Evolutionary conservation across 1,140 invertebrate species (phyloP), one percentile per base, ranked within the genome.

Genomic region (Idris sp.): DNA sequence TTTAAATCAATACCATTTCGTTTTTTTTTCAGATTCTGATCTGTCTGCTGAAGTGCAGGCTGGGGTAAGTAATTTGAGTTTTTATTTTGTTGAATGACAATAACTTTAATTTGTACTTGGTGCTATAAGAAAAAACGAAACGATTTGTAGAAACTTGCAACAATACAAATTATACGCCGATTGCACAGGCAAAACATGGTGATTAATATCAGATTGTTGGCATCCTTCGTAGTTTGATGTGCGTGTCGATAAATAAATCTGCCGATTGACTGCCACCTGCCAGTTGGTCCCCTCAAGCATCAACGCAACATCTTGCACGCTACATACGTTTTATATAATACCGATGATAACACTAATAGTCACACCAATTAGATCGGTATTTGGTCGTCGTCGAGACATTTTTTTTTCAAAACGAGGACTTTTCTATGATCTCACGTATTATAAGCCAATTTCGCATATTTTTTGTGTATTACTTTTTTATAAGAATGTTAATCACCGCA

Each of bases 231-330:
- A 30, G 51, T 59, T 72, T 67, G 67, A 76, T 58, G 54, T 65
- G 71, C 53, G 61, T 56, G 65, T 41, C 44, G 64, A 76, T 74
- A 75, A 79, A 83, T 81, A 82, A 82, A 82, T 82, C 76, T 81
- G 44, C 22, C 62, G 76, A 80, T 81, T 76, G 77, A 80, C 76
- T 79, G 76, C 79, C 77, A 80, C 77, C 76, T 82, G 77, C 79
- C 76, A 74, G 48, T 33, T 79, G 74, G 51, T 67, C 68, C 74
- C 58, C 69, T 58, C 53, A 35, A 62, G 48, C 41, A 7, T 44
- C 65, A 43, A 49, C 65, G 35, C 14, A 78, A 76, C 73, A 65
- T 68, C 74, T 58, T 26, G 65, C 61, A 58, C 56, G 65, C 76
- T 26, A 62, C 64, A n/a, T n/a, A 68, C 65, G 38, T 72, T 74